A percentile compares a stretch with the other conserved stretches of the same genome.
Conservation (phyloP, 2,113 vertebrate genomes). For the Ceuthmochares aereus region DNA sequence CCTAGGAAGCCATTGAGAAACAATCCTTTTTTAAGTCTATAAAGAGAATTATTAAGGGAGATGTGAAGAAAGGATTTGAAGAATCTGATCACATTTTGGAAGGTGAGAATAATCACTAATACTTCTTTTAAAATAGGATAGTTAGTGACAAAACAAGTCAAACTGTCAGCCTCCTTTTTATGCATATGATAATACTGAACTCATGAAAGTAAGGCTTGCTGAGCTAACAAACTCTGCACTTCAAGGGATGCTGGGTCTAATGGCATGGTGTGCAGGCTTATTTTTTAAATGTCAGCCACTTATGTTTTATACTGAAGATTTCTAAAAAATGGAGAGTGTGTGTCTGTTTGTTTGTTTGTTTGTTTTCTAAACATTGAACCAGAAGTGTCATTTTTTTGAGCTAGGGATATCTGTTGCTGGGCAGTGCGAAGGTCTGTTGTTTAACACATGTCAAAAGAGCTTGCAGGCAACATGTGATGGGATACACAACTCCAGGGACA, state of each 20-base stretch:
- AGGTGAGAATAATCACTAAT: slow-evolving; percentile 75
- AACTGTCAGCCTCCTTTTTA: background rate
- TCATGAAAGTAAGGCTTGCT: background rate
- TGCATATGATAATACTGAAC: background rate
- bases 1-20: slow-evolving; percentile 90
- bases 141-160: background rate
- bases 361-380: background rate
- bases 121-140: background rate
- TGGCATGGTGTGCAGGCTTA: too few species aligned
- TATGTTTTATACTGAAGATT: background rate
- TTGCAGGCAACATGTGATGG: background rate
- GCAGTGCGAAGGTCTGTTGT: background rate
- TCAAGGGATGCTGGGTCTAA: too few species aligned
- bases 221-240: background rate
- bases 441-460: background rate
- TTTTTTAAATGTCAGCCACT: too few species aligned
- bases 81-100: slow-evolving; percentile 89
- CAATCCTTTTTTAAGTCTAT: slow-evolving; percentile 87
- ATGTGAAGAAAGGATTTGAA: slow-evolving; percentile 87
- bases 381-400: background rate
- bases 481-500: background rate
- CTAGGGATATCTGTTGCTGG: background rate
- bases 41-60: slow-evolving; percentile 86
- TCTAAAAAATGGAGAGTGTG: background rate
- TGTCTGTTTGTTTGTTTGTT: too few species aligned